Base-by-base conservation (phyloP, 2,888 invertebrate species). In the Ischnus inquisitorius region DNA sequence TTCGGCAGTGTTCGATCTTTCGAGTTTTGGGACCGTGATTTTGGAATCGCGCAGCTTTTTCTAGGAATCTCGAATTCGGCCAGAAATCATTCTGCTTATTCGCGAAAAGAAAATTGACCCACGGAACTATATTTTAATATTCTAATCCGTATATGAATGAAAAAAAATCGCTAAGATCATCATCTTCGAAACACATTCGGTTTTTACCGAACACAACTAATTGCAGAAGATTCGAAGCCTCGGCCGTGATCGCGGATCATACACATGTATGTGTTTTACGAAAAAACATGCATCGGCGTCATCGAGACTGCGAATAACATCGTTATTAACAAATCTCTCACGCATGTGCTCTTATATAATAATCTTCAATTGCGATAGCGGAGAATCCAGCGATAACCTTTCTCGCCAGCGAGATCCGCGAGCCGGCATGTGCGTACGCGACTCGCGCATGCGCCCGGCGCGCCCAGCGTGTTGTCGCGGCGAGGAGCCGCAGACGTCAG, bases 401-500 rank as follows among this genome's bases (percentile, higher is more conserved):
- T 60, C 14, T n/a, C n/a, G 46, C 60, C 3, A 19, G 3, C 3
- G n/a, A n/a, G n/a, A 48, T 25, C 8, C 0, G 2, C 19, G 54
- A n/a, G 19, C 19, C 54, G 34, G 28, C 34, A 34, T 34, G 51
- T 60, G 12, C 46, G 43, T 48, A 28, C 28, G 39, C 12, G 19
- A 28, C 2, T 28, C 14, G 25, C 69, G 69, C 69, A 69, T 69
- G 69, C 51, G 69, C 69, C 34, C 19, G 22, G 34, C 22, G 2
- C 6, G 3, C 22, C 19, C n/a, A 10, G 14, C 25, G 25, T 22
- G 28, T 54, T 68, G 67, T 54, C 69, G 69, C 51, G 34, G 51
- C 14, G 54, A 34, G 39, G 22, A 68, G 6, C 67, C 67, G 69
- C 46, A 16, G 51, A 69, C 69, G 69, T 69, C 69, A 65, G 10